These are phyloP conservation scores for rabbit (Oryctolagus cuniculus) DNA, from an alignment of 2,113 vertebrate species.

Conservation along the genomic window DNA sequence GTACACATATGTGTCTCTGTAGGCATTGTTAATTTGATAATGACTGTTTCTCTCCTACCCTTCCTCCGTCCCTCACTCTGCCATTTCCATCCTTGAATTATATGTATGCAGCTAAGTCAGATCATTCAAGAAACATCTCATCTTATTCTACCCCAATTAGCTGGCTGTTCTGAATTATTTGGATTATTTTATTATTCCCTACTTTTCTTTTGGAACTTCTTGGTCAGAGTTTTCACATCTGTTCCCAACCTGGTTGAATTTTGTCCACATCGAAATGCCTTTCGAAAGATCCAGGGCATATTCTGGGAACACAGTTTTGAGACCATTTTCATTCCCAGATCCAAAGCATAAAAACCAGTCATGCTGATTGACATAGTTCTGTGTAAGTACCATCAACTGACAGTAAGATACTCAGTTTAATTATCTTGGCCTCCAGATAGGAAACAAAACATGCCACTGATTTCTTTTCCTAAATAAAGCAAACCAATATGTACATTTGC, in stretches of 20 bases:
- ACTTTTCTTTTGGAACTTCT: not conserved
- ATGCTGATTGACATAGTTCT: not conserved
- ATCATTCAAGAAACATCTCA: not conserved
- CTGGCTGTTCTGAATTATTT: not conserved
- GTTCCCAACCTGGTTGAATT: slow-evolving; percentile 14
- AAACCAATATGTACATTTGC: slow-evolving; percentile 62
- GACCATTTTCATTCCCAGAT: slow-evolving; percentile 1
- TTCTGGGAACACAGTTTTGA: slow-evolving; percentile 24
- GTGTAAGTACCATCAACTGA: slow-evolving; percentile 14
- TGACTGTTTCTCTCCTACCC: not conserved
- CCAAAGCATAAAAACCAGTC: not conserved
- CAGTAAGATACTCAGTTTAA: slow-evolving; percentile 63
- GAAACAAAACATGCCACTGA: slow-evolving; percentile 13
- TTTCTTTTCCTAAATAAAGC: slow-evolving; percentile 65
- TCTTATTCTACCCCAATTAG: not conserved
- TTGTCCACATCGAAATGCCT: not conserved
- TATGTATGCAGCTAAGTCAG: not conserved
- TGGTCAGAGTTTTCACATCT: not conserved
- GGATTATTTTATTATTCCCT: not conserved
- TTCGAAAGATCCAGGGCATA: not conserved
- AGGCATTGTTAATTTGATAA: not conserved
- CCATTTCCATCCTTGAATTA: not conserved
- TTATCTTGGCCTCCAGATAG: slow-evolving; percentile 57
- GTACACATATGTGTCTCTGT: not conserved
- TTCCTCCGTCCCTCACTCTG: not conserved